Conservation (phyloP, 35 echinoderm and acorn worm species). For the Ptychodera flava region DNA sequence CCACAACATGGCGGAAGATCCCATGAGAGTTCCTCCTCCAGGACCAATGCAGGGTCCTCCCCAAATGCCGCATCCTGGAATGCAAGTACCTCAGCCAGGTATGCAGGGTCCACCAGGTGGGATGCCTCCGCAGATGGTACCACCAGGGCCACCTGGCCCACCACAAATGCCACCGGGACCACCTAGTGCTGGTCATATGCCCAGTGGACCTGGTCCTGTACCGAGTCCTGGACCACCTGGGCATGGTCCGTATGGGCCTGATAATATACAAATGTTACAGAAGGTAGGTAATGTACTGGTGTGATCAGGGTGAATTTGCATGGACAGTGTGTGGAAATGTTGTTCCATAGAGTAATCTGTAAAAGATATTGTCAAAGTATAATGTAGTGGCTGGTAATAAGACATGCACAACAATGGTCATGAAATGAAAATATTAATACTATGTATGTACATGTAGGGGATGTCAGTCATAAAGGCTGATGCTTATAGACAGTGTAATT, state of each 20-base stretch:
- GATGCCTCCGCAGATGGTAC: background rate
- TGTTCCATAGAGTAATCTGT: too few relatives aligned
- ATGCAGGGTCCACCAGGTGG: background rate
- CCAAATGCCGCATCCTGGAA: background rate
- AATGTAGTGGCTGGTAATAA: too few relatives aligned
- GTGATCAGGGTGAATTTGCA: too few relatives aligned
- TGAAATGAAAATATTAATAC: too few relatives aligned
- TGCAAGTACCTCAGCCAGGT: background rate
- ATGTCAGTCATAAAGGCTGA: too few relatives aligned
- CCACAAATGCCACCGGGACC: background rate
- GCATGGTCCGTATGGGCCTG: background rate
- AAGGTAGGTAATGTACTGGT: too few relatives aligned
- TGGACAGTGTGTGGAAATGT: too few relatives aligned
- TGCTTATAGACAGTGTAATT: too few relatives aligned
- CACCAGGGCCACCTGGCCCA: background rate
- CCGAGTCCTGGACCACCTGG: constrained; percentile 26
- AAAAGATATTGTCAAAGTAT: too few relatives aligned
- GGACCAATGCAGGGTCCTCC: background rate
- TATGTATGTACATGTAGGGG: too few relatives aligned
- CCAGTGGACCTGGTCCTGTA: constrained; percentile 25
- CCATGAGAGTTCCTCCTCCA: too few relatives aligned
- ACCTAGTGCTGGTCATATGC: constrained; percentile 60
- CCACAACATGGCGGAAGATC: background rate
- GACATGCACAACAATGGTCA: too few relatives aligned
- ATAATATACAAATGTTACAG: background rate